Evolutionary conservation across 2,888 invertebrate species (phyloP).

Genomic region (Seira sanloemensis): DNA sequence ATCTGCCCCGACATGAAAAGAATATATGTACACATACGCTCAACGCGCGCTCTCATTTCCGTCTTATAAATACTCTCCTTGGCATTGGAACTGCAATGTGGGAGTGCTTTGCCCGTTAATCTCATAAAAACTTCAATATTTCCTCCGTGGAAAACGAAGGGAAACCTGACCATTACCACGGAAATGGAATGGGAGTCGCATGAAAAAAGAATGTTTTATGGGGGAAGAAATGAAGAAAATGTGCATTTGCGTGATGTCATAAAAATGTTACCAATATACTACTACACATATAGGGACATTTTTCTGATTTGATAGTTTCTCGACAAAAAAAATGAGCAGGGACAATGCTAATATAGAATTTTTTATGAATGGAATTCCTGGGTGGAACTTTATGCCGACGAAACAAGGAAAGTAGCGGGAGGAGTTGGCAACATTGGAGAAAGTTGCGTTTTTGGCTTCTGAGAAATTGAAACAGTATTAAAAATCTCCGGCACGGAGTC

Average conservation of each 20-base stretch:
- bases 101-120: constrained; percentile 3
- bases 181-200: not conserved
- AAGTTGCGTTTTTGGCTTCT: not conserved
- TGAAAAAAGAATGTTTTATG: not conserved
- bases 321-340: not conserved
- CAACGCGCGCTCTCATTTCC: not conserved
- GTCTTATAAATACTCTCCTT: constrained; percentile 17
- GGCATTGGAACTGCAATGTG: constrained; percentile 17
- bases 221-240: too few relatives aligned
- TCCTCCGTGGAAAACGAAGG: not conserved
- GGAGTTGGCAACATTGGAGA: not conserved
- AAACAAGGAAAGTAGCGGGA: not conserved
- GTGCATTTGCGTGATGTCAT: not conserved
- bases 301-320: not conserved
- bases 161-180: constrained; percentile 14
- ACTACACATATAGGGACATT: not conserved
- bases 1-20: not conserved
- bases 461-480: constrained; percentile 1
- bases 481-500: not conserved
- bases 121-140: constrained; percentile 10
- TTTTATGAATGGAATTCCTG: not conserved
- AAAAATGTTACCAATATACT: not conserved
- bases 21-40: too few relatives aligned
- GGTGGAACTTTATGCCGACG: not conserved
- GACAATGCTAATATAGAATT: not conserved